These are phyloP conservation scores for Piscicola geometra DNA, from an alignment of 2,888 invertebrate genomes.

Conservation along the genomic window DNA sequence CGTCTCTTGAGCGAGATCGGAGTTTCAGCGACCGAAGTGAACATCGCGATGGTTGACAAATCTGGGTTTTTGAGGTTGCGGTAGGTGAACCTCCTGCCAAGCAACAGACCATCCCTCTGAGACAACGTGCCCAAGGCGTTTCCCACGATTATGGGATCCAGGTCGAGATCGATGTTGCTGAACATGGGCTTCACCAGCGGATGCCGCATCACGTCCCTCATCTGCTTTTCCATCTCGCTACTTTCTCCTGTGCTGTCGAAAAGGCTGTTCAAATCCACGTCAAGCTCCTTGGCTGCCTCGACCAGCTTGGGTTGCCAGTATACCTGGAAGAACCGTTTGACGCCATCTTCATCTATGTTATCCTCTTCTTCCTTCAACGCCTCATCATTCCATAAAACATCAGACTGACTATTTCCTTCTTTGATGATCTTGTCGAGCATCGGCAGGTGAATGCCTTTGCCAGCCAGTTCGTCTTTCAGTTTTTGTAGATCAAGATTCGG, in stretches of 20 bases:
- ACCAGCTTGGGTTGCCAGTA: constrained; percentile 25
- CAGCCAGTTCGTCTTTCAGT: not conserved
- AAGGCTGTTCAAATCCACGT: not conserved
- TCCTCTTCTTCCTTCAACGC: not conserved
- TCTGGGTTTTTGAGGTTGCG: not conserved
- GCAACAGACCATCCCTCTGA: not conserved
- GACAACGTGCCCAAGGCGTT: constrained; percentile 1
- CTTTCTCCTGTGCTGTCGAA: not conserved
- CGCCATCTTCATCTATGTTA: not conserved
- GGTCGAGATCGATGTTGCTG: not conserved
- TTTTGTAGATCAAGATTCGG: not conserved
- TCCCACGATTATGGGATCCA: not conserved
- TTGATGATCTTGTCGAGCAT: too few relatives aligned
- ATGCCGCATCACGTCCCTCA: not conserved
- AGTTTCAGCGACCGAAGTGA: not conserved
- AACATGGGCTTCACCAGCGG: constrained; percentile 13
- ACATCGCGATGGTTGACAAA: not conserved
- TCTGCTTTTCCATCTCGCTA: not conserved
- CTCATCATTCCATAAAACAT: too few relatives aligned
- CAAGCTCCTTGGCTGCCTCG: constrained; percentile 3
- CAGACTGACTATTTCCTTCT: too few relatives aligned
- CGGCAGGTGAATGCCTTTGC: too few relatives aligned
- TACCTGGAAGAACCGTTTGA: constrained; percentile 11
- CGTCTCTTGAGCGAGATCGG: not conserved
- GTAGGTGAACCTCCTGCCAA: not conserved